Evolutionary conservation across 2,888 invertebrate genomes (phyloP).

Genomic region (Ophion costatus): DNA sequence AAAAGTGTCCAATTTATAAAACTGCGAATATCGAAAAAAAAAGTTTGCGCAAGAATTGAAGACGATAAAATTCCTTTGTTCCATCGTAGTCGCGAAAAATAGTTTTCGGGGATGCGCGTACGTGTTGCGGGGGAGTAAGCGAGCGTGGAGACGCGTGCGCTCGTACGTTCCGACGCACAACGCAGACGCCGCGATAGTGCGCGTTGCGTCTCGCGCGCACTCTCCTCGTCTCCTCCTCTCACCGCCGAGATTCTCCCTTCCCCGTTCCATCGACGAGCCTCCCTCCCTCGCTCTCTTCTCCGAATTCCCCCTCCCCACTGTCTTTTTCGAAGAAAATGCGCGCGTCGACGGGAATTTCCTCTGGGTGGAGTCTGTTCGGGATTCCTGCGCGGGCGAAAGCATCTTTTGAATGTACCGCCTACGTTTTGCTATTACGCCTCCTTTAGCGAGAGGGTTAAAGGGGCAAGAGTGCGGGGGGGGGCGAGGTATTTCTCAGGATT

Average conservation of each 20-base stretch:
- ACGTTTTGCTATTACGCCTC: constrained; percentile 39
- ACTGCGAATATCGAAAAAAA: no score
- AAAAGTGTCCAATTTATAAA: no score
- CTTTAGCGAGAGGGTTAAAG: background rate
- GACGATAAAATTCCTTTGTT: no score
- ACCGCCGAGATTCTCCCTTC: background rate
- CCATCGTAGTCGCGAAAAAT: no score
- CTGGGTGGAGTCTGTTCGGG: constrained; percentile 56
- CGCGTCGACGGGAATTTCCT: constrained; percentile 40
- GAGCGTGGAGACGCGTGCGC: constrained; percentile 46
- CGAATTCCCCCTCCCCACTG: constrained; percentile 30
- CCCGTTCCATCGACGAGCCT: background rate
- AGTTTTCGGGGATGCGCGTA: background rate
- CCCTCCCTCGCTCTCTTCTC: constrained; percentile 20
- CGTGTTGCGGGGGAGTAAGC: background rate
- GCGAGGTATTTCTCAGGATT: background rate
- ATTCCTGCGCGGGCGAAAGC: constrained; percentile 34
- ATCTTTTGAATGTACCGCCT: constrained; percentile 49
- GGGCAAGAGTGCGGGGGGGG: background rate
- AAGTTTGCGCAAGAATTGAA: no score
- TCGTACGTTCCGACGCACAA: constrained; percentile 30
- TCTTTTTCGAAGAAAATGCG: constrained; percentile 41
- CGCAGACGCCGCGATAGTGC: constrained; percentile 50
- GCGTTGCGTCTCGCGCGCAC: constrained; percentile 1
- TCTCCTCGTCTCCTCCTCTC: constrained; percentile 46